Evolutionary conservation across 2,797 vertebrate species (phyloP), one percentile per base, ranked within the genome.

Genomic region (Arctocebus calabarensis): DNA sequence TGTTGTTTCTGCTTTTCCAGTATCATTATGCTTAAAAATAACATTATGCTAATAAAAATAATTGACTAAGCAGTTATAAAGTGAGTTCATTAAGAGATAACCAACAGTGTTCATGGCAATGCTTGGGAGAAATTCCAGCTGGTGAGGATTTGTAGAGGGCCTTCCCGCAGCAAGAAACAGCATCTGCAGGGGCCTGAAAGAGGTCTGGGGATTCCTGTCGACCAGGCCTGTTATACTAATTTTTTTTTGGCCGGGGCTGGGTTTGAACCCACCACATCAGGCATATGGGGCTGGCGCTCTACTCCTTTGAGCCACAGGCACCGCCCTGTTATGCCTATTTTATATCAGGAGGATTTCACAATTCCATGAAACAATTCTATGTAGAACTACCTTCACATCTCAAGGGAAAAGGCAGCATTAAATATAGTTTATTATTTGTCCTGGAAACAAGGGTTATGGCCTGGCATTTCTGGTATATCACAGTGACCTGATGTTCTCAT

Each of bases 21-120:
- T 74, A 90, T 55, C 95, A 95, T 97, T 96, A 93, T 91, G 87
- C 57, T 94, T 95, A 81, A 68, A 89, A 88, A 25, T 19, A 92
- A 89, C 32, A 57, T 13, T 89, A 91, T 64, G 82, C 91, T 95
- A 92, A 3, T 52, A 10, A 91, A 90, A 97, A 94, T 61, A 96
- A 96, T 84, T 73, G 25, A 20, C 2, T 57, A 82, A 94, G 10
- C 45, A 87, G 74, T 14, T 92, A 32, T 34, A 70, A 94, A 64
- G 55, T 29, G 66, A 95, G 62, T 29, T 27, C 29, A 92, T 19
- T 64, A 83, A 82, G 90, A 92, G 88, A 94, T 78, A 91, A 90
- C 77, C 29, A 16, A 2, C 87, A 88, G 59, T 8, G 25, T 87
- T 94, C 82, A 90, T 43, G 57, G 75, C 20, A 52, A 70, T 86